phyloP scores from a whole-genome alignment of 2,113 vertebrate genomes.

The Rousettus leschenaultii region DNA sequence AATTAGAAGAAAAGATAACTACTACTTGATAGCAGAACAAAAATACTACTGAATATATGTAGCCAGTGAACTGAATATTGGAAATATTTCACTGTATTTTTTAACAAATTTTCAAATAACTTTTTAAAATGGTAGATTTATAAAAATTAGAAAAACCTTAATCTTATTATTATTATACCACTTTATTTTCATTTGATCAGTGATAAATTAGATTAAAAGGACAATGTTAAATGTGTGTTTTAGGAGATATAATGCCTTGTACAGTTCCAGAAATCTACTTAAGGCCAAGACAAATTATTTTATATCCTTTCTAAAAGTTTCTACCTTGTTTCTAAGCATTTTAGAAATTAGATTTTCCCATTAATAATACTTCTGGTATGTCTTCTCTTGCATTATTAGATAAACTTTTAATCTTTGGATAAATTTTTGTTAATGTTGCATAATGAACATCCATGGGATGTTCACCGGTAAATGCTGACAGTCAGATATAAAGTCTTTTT shows the following conservation, averaged over 20 bases:
- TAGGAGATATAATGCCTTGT: not conserved
- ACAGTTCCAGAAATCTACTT: not conserved
- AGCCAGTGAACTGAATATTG: not conserved
- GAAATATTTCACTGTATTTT: not conserved
- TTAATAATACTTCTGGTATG: not conserved
- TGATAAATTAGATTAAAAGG: not conserved
- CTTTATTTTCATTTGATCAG: slow-evolving; percentile 9
- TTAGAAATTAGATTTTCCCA: slow-evolving; percentile 1
- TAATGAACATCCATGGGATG: not conserved
- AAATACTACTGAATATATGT: not conserved
- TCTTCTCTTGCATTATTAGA: slow-evolving; percentile 12
- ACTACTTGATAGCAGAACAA: not conserved
- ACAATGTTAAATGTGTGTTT: not conserved
- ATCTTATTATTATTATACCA: not conserved
- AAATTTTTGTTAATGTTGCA: not conserved
- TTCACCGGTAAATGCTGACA: not conserved
- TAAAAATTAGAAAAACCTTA: not conserved
- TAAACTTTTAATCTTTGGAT: not conserved
- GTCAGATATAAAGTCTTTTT: not conserved
- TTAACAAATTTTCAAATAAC: not conserved
- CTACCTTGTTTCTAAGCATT: not conserved
- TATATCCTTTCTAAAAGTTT: slow-evolving; percentile 18
- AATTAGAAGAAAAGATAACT: slow-evolving; percentile 31
- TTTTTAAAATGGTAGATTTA: not conserved
- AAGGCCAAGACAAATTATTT: slow-evolving; percentile 10